Base-by-base conservation (phyloP, 1,140 invertebrate genomes). In the Drosophila serrata region DNA sequence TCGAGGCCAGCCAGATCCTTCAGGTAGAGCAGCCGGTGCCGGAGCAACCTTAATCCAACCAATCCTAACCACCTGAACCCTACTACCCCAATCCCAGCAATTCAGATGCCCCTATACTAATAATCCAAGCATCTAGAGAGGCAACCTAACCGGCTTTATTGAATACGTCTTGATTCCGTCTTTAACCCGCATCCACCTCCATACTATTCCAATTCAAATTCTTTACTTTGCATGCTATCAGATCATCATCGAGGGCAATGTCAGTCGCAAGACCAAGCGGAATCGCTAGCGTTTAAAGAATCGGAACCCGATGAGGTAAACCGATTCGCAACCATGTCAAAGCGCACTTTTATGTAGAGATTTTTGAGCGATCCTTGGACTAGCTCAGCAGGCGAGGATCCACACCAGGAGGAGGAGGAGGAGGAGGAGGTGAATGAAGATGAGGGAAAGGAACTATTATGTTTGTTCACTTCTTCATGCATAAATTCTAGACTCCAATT, bases 261-360 rank as follows among this genome's bases (percentile, higher is more conserved):
- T 93, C 59, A 92, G 91, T 79, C 91, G 92, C 68, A 92, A 92
- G 61, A 92, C 90, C 22, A 92, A 92, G 79, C 57, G 91, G 72
- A 92, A 87, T 92, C 91, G 91, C 91, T 92, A 92, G 85, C 91
- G 91, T 90, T 91, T 92, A 82, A 92, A 79, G 91, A 92, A 90
- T 92, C 91, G 91, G 91, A 91, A 92, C 91, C 91, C 81, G 12
- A 46, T 86, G 82, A 82, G 91, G 91, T 92, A 82, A 91, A 92
- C 91, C 91, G 91, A 92, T 92, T 92, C 87, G 76, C 45, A 79
- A 64, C 31, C 40, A 76, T 15, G 49, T 46, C 62, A 79, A 79
- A 43, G 51, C 64, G 60, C 77, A 51, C 63, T 77, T 57, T 57
- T 61, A 29, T 33, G 68, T 27, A 51, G 65, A 69, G 33, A 61